Conservation (phyloP, 1,140 invertebrate species). For the Drosophila biarmipes region DNA sequence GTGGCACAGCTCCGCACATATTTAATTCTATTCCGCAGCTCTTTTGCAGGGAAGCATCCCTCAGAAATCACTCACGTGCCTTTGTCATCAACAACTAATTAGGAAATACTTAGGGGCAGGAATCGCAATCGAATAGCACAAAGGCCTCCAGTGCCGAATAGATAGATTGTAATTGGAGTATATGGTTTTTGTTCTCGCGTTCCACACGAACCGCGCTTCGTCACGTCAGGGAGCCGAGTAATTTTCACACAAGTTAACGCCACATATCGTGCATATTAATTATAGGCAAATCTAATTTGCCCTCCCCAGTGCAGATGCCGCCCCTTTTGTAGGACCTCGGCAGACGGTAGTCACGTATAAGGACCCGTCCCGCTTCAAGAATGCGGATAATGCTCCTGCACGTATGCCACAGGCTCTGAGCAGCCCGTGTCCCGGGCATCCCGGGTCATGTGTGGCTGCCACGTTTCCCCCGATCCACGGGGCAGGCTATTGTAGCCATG, state of each 20-base stretch:
- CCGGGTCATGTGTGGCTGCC: constrained; percentile 36
- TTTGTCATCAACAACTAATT: constrained; percentile 73
- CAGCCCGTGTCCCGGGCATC: constrained; percentile 1
- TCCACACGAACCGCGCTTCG: constrained; percentile 44
- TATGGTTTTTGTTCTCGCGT: constrained; percentile 51
- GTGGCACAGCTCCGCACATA: constrained; percentile 13
- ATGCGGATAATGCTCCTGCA: constrained; percentile 51
- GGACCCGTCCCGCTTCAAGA: constrained; percentile 15
- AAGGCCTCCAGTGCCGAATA: constrained; percentile 22
- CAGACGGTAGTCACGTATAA: constrained; percentile 53
- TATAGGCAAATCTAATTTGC: constrained; percentile 77
- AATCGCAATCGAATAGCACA: constrained; percentile 51
- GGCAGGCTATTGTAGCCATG: constrained; percentile 68
- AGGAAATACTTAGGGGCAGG: constrained; percentile 51
- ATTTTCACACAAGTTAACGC: constrained; percentile 81
- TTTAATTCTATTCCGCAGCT: constrained; percentile 3
- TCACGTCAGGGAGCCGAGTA: constrained; percentile 74
- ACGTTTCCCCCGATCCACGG: constrained; percentile 27
- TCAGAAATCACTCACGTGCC: constrained; percentile 28
- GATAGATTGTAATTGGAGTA: constrained; percentile 38
- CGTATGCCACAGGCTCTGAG: constrained; percentile 46
- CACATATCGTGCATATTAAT: constrained; percentile 82
- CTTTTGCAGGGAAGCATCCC: neutral
- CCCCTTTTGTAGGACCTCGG: neutral
- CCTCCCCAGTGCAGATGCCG: constrained; percentile 29